Evolutionary conservation across 2,113 vertebrate genomes (phyloP).

Genomic region (Diadophis punctatus): DNA sequence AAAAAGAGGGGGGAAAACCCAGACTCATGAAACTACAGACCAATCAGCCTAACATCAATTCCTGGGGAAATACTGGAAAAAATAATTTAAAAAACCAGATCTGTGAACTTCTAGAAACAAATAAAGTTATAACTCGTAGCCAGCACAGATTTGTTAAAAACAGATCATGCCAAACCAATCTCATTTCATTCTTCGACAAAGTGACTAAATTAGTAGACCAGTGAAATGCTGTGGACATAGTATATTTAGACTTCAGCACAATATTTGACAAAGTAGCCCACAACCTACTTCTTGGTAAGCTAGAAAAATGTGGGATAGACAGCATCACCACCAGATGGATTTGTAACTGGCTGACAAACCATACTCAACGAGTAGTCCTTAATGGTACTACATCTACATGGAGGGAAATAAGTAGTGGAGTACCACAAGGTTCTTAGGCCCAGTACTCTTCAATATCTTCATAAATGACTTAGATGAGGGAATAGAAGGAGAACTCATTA

Average conservation of each 20-base stretch:
- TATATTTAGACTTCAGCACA: neutral
- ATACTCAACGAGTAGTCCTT: neutral
- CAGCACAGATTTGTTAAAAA: no score
- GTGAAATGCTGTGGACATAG: neutral
- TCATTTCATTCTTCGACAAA: neutral
- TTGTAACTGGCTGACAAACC: neutral
- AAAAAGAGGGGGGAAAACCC: accelerated
- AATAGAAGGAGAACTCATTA: neutral
- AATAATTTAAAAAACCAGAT: neutral
- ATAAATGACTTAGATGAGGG: neutral
- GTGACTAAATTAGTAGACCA: neutral
- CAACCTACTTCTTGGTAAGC: neutral
- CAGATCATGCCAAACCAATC: neutral
- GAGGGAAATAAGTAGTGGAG: neutral
- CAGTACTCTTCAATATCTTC: neutral
- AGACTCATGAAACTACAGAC: neutral
- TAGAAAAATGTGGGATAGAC: neutral
- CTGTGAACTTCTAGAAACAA: neutral
- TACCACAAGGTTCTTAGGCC: neutral
- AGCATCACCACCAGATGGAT: neutral
- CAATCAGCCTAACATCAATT: neutral
- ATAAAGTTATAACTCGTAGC: neutral
- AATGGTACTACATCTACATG: neutral
- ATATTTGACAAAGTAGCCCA: neutral
- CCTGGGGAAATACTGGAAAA: neutral